Base-by-base conservation (phyloP, 1,140 invertebrate species). In the Stratiolaelaps scimitus region DNA sequence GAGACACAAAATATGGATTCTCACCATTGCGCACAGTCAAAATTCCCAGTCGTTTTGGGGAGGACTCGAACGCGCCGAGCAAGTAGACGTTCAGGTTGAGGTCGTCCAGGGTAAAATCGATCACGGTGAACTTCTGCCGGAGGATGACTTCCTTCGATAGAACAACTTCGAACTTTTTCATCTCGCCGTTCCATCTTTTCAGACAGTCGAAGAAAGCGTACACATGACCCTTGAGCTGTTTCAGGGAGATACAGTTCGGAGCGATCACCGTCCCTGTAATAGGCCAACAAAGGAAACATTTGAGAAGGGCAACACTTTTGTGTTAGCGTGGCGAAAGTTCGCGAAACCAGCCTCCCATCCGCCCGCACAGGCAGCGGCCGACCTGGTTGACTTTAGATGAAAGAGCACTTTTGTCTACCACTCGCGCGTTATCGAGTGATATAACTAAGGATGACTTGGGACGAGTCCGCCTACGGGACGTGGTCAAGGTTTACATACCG, bases 171-270 rank as follows among this genome's bases (percentile, higher is more conserved):
- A 60, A 60, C 34, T 60, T 60, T 13, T 34, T 26, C 26, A 15
- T 60, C 20, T 60, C 53, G 20, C 15, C 53, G 53, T 60, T 17
- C 23, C 53, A 26, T 10, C 26, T 60, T 60, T 60, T 60, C 26
- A 60, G 34, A 17, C 26, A 29, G 15, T 26, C 15, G 23, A 60
- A 60, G 6, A 17, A 23, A 26, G 53, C 53, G 15, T 60, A 60
- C 26, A 60, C 34, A 15, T 60, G 23, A 23, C 53, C 53, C 26
- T 60, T 34, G 53, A 60, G 26, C 20, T 60, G 53, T 34, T 26
- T n/a, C 53, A 60, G 53, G 26, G 53, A 60, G 26, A 60, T 15
- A 23, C 53, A 60, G 10, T 60, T 15, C 17, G 23, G 26, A 13
- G 26, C 53, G 2, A 26, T 34, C 53, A 60, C 26, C 5, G 15